phyloP scores from a whole-genome alignment of 2,888 invertebrate species.

The Neocrepidodera transversa region DNA sequence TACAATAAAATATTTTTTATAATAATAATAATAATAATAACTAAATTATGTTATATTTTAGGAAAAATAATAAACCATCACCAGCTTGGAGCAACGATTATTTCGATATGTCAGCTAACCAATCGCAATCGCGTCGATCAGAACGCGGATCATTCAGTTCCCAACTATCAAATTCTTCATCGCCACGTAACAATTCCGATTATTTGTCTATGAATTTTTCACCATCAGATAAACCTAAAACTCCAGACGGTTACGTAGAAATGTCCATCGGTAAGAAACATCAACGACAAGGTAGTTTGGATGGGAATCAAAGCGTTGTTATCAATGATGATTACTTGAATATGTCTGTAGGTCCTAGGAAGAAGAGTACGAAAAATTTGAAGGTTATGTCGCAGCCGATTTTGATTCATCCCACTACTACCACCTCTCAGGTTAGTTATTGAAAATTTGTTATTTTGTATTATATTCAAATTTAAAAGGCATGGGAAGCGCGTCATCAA shows the following conservation, averaged over 20 bases:
- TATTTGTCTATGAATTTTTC: constrained; percentile 54
- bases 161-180: constrained; percentile 20
- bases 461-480: no score
- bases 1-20: constrained; percentile 5
- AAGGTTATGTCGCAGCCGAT: constrained; percentile 66
- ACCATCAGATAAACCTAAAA: constrained; percentile 47
- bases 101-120: constrained; percentile 55
- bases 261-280: constrained; percentile 64
- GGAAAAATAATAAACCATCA: constrained; percentile 26
- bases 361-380: constrained; percentile 31
- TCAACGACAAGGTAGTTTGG: constrained; percentile 53
- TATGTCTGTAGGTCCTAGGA: constrained; percentile 58
- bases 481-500: no score
- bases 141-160: constrained; percentile 26
- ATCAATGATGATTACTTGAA: constrained; percentile 64
- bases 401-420: constrained; percentile 62
- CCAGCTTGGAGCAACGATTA: constrained; percentile 51
- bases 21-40: neutral
- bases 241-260: constrained; percentile 71
- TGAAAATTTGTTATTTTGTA: neutral
- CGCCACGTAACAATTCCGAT: constrained; percentile 53
- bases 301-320: constrained; percentile 46
- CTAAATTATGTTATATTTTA: constrained; percentile 1
- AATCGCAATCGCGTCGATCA: constrained; percentile 20
- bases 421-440: constrained; percentile 41